Evolutionary conservation across 2,888 invertebrate species (phyloP).

Genomic region (Fabriciana adippe): DNA sequence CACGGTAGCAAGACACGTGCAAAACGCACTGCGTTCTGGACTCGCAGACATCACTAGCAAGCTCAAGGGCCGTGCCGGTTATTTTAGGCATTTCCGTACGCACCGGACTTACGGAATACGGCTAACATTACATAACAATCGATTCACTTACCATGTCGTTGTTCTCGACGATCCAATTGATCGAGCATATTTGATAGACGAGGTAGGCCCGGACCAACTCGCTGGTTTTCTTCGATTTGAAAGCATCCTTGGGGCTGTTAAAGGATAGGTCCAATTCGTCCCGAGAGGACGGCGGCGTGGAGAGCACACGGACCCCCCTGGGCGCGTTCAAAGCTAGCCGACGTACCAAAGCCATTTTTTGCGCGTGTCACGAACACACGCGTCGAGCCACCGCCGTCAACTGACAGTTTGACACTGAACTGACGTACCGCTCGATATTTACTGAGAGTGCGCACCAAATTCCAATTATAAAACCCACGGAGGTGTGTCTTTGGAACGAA

Average conservation of each 20-base stretch:
- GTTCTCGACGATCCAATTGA: conserved; percentile 93
- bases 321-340: conserved; percentile 68
- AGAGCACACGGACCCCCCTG: conserved; percentile 61
- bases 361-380: conserved; percentile 47
- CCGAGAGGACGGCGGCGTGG: conserved; percentile 51
- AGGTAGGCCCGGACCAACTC: conserved; percentile 95
- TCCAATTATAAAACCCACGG: conserved; percentile 74
- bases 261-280: conserved; percentile 93
- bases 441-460: conserved; percentile 69
- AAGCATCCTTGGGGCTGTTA: conserved; percentile 94
- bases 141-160: conserved; percentile 91
- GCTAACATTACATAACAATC: conserved; percentile 63
- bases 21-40: conserved; percentile 13
- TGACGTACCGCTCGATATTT: conserved; percentile 71
- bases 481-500: conserved; percentile 69
- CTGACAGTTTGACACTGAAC: conserved; percentile 56
- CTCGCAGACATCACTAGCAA: conserved; percentile 41
- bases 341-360: conserved; percentile 74
- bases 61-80: conserved; percentile 57
- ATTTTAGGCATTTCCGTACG: conserved; percentile 56
- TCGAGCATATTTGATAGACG: conserved; percentile 95
- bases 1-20: conserved; percentile 24
- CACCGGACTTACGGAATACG: conserved; percentile 33
- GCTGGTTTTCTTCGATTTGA: conserved; percentile 96
- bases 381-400: conserved; percentile 62